Percentiles rank a stretch among this genome's conserved stretches.
These are phyloP conservation scores for Drosophila acutilabella DNA, from an alignment of 2,888 invertebrate species.

Conservation along the genomic window DNA sequence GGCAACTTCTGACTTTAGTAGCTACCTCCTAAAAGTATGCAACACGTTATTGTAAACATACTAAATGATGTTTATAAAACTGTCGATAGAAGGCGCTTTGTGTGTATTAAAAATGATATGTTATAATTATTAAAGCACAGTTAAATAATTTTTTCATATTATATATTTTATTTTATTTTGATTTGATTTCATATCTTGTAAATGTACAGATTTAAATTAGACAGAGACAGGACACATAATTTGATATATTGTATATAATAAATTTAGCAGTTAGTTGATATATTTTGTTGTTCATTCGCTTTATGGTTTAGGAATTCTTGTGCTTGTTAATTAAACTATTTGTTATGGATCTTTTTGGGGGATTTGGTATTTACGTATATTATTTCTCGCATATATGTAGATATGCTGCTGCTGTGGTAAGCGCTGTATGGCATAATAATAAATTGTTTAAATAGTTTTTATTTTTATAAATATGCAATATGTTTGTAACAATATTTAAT, in stretches of 20 bases:
- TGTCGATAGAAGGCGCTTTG: not conserved
- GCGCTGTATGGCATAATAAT: constrained; percentile 72
- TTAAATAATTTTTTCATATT: not conserved
- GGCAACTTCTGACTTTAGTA: too few relatives aligned
- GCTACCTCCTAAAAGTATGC: not conserved
- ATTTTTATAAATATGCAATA: constrained; percentile 74
- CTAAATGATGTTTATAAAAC: not conserved
- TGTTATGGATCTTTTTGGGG: constrained; percentile 27
- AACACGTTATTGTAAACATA: not conserved
- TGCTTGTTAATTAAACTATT: constrained; percentile 52
- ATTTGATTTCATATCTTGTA: constrained; percentile 72
- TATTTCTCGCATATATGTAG: constrained; percentile 37
- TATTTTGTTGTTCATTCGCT: constrained; percentile 23
- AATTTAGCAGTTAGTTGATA: constrained; percentile 52
- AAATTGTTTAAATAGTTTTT: constrained; percentile 60
- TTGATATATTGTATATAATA: constrained; percentile 51
- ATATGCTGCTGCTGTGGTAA: constrained; percentile 46
- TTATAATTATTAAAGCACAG: too few relatives aligned
- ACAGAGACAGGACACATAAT: constrained; percentile 73
- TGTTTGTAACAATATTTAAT: constrained; percentile 76
- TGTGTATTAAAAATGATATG: not conserved
- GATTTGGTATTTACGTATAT: constrained; percentile 63
- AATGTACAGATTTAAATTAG: constrained; percentile 79
- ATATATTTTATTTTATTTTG: constrained; percentile 65
- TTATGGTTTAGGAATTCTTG: constrained; percentile 34